Base-by-base conservation (phyloP, 2,797 vertebrate genomes). In the Threskiornis aethiopicus region DNA sequence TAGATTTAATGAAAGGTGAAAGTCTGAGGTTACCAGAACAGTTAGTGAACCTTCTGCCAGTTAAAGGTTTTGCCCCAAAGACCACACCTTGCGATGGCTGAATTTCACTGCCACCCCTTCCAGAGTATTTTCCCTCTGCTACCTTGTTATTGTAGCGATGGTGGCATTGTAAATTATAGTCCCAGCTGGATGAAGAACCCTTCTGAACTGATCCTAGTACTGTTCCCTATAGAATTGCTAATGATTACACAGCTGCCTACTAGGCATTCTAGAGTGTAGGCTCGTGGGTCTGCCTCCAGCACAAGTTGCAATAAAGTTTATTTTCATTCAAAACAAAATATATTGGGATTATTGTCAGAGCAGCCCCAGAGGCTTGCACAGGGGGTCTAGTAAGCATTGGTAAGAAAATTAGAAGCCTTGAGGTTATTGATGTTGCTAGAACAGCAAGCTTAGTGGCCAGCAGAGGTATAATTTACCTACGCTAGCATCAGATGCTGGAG, bases 241-340 rank as follows among this genome's bases (percentile, higher is more conserved):
- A 97, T 98, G 97, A 98, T 98, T 98, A 97, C 97, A 98, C 97
- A 98, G 97, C 97, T 98, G 97, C 97, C 96, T 97, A 90, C 81
- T 97, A 98, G 94, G 87, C 89, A 95, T 92, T 97, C 97, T 97
- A 95, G 94, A 97, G 85, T 35, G 17, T 15, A 83, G 90, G 69
- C 93, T 96, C 65, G 9, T 76, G 89, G 94, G 96, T 96, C 89
- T 96, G 47, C 78, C 94, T 95, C 80, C 94, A 96, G 96, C 87
- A 72, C 42, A 96, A 96, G 93, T 96, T 96, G 96, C 92, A 98
- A 97, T 97, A 96, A 97, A 96, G 97, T 97, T 98, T 98, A 97
- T 98, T 98, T 97, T 98, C 89, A 94, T 96, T 97, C 92, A 97
- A 97, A 98, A 97, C 97, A 97, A 97, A 97, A 97, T 97, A 97